Base-by-base conservation (phyloP, 37 sponge, comb jelly and placozoan genomes). In the Petrosia ficiformis region DNA sequence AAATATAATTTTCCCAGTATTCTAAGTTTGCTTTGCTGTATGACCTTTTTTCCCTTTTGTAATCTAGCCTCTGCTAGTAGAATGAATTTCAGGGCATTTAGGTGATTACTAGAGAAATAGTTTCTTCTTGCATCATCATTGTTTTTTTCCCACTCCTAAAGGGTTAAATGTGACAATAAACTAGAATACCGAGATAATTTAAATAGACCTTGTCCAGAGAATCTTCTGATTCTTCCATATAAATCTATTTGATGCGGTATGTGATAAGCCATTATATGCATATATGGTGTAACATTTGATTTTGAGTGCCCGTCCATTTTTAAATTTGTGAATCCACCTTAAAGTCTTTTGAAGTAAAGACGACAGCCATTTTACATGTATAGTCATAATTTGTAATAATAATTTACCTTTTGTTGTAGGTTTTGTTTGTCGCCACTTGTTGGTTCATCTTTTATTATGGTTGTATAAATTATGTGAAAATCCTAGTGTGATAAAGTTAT, bases 261-360 rank as follows among this genome's bases (percentile, higher is more conserved):
- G n/a, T 61, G 63, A 29, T 61, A 61, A 29, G 28, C 63, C 63
- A 61, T 61, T 5, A 61, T 61, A n/a, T 61, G 63, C 6, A 61
- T 61, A 22, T 61, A 61, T 61, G 63, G 63, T 24, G 63, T 61
- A 29, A 61, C 63, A 61, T 61, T n/a, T 61, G 11, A 5, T n/a
- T 22, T 61, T 11, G 11, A n/a, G n/a, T 61, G 28, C 26, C 63
- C 63, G 14, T 48, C 54, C 8, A 48, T 48, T 14, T 48, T 8
- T 48, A 14, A 48, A 48, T 48, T 48, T 48, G 54, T 48, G 8
- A 14, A 48, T 48, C 54, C 54, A 48, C 54, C 14, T 48, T 48
- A 48, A 14, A 48, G 54, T 14, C 54, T 48, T 19, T 48, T 48
- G 14, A 48, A 8, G 14, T 19, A 19, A 19, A 48, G 14, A 48